phyloP scores from a whole-genome alignment of 2,888 invertebrate species.

The Mimas tiliae region DNA sequence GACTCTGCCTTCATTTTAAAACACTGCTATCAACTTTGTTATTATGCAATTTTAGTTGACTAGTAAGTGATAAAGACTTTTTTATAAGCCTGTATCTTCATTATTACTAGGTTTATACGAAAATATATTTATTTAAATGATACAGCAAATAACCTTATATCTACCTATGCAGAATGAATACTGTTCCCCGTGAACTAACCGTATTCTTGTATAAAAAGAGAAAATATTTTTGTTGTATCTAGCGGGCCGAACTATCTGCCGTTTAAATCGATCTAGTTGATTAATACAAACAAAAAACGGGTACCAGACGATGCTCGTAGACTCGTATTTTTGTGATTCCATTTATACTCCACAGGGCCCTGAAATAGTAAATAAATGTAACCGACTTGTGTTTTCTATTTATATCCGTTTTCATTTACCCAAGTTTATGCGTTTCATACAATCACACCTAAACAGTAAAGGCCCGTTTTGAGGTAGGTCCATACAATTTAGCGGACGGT shows the following conservation, averaged over 20 bases:
- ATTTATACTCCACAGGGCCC: background rate
- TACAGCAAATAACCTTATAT: too few relatives aligned
- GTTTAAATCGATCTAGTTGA: conserved; percentile 15
- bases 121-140: background rate
- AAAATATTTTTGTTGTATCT: background rate
- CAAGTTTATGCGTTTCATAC: too few relatives aligned
- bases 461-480: too few relatives aligned
- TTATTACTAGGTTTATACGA: background rate
- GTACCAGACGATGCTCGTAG: background rate
- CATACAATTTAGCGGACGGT: too few relatives aligned
- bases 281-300: conserved; percentile 15
- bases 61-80: too few relatives aligned
- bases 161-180: background rate
- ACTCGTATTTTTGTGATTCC: conserved; percentile 2
- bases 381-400: too few relatives aligned
- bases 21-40: too few relatives aligned
- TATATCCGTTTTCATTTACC: too few relatives aligned
- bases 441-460: too few relatives aligned
- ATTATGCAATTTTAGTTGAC: too few relatives aligned
- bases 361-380: background rate
- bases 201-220: background rate
- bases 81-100: background rate
- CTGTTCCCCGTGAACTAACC: background rate
- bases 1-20: too few relatives aligned
- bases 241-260: conserved; percentile 14